Evolutionary conservation across 2,888 invertebrate species (phyloP), one percentile per base, ranked within the genome.

Genomic region (Yponomeuta malinellus): DNA sequence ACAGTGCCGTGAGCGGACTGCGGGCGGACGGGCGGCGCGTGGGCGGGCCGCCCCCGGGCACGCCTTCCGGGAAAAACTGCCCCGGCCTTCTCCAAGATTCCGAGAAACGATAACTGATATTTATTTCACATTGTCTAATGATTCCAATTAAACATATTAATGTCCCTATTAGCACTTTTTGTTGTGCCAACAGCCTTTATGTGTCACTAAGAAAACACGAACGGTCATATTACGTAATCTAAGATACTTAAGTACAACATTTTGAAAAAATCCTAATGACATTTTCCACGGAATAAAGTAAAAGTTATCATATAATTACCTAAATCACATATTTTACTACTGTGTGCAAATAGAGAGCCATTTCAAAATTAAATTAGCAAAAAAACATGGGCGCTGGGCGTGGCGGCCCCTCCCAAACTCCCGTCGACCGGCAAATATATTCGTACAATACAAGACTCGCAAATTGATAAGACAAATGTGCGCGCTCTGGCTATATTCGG

Each of bases 11-110:
- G 63, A 23, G 2, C 4, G 29, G 68, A 59, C 59, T 59, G 52
- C 64, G 37, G 72, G 52, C 72, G 71, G 71, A 59, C 69, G 71
- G 71, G 67, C 71, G 65, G 64, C 69, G 71, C 48, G 68, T 48
- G 63, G 68, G 69, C 69, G 71, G 72, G 71, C 66, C 71, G 65
- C 33, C 64, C 65, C 29, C 12, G 48, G 72, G 10, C 70, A 64
- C 70, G 72, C 70, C 72, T 69, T 12, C 65, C 33, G 10, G 33
- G 31, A 52, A 68, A 68, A 68, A 68, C 52, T 52, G 68, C 33
- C 31, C 33, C 70, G 43, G 15, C 64, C 64, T 59, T 59, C 52
- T 59, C 52, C 10, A 68, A 67, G 63, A 63, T 70, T 70, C 67
- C 63, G 65, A 12, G 52, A 59, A 59, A 15, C 15, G 43, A 9